Base-by-base conservation (phyloP, 1,140 invertebrate genomes). In the Drosophila pectinifera region DNA sequence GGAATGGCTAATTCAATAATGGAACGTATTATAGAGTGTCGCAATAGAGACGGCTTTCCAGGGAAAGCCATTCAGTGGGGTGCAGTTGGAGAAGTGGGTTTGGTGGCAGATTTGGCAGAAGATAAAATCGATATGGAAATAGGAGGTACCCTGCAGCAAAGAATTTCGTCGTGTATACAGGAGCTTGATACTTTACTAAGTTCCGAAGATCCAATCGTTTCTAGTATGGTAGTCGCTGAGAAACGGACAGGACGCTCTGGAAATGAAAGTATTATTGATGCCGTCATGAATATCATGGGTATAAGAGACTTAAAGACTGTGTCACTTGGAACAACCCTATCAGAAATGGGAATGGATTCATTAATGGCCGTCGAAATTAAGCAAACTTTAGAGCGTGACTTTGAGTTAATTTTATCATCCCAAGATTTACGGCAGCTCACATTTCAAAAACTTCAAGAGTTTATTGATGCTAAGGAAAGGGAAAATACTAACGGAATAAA, bases 321-420 rank as follows among this genome's bases (percentile, higher is more conserved):
- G 4, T 95, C 95, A 49, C 94, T 95, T 93, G 68, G 95, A 94
- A 45, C 96, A 94, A 93, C 95, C 0, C 93, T 98, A 1, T 96
- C 96, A 18, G 97, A 98, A 92, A 93, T 98, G 45, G 97, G 97
- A 51, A 95, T 98, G 94, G 97, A 98, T 92, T 97, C 96, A 16
- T 94, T 98, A 88, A 97, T 97, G 96, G 96, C 95, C 5, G 96
- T 97, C 1, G 97, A 98, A 93, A 96, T 98, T 64, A 97, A 97
- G 81, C 96, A 97, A 92, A 96, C 95, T 0, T 92, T 98, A 5
- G 97, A 98, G 91, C 93, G 96, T 88, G 96, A 97, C 86, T 97
- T 95, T 92, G 96, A 97, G 90, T 92, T 97, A 38, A 94, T 95
- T 78, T 92, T 98, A 6, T 95, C 96, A 0, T 95, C 96, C 53